Evolutionary conservation across 2,797 vertebrate genomes (phyloP).

Genomic region (Pangasius macronema): DNA sequence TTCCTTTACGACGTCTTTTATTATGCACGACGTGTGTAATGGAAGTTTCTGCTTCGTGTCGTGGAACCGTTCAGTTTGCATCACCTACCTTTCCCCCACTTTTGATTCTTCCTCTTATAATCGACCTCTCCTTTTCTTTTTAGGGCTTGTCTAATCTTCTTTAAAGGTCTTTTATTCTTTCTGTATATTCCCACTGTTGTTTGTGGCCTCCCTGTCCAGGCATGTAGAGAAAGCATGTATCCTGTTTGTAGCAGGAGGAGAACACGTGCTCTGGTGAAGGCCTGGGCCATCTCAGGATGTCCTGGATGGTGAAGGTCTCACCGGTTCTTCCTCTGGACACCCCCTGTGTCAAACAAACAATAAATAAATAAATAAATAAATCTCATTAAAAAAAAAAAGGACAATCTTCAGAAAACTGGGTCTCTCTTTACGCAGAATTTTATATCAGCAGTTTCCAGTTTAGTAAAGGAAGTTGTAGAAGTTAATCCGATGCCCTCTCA

Average conservation of each 20-base stretch:
- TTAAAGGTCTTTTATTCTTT: conserved; percentile 43
- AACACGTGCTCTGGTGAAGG: conserved; percentile 32
- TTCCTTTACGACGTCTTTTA: conserved; percentile 24
- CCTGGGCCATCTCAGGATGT: conserved; percentile 48
- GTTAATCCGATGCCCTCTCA: neutral
- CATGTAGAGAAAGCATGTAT: conserved; percentile 52
- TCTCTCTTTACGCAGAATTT: neutral
- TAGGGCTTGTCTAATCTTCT: conserved; percentile 22
- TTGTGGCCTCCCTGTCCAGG: conserved; percentile 44
- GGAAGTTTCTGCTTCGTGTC: conserved; percentile 5
- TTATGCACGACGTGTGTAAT: conserved; percentile 4
- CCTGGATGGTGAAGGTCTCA: conserved; percentile 55
- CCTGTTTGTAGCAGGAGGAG: conserved; percentile 57
- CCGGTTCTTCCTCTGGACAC: conserved; percentile 41
- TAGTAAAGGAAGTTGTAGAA: neutral
- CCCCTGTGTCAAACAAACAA: neutral
- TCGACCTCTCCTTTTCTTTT: conserved; percentile 22
- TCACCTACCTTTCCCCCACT: conserved; percentile 21
- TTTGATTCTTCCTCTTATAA: conserved; percentile 36
- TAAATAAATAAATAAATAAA: neutral
- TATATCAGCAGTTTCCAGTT: neutral
- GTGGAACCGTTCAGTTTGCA: conserved; percentile 28
- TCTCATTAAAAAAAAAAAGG: neutral
- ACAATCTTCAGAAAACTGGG: neutral
- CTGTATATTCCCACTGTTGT: conserved; percentile 20